Evolutionary conservation across 2,113 vertebrate genomes (phyloP), one percentile per base, ranked within the genome.

Genomic region (Empidonax traillii): DNA sequence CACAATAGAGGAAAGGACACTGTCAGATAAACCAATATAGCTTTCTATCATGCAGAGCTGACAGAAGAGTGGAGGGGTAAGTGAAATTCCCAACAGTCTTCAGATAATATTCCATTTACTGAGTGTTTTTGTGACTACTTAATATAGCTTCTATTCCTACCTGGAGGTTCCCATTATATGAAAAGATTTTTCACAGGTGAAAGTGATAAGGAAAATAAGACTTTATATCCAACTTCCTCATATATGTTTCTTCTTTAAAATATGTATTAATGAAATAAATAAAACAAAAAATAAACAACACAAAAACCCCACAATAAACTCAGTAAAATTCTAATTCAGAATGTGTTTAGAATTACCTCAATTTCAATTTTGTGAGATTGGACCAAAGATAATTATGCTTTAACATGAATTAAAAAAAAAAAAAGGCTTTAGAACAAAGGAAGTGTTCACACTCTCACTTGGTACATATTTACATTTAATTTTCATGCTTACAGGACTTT

Each of bases 381-480:
- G 67, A 65, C 10, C 37, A 91, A 87, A 94, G 55, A 94, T 89
- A 87, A 92, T 56, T 77, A 19, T 33, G 15, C 39, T 59, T 92
- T 96, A 94, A 92, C 21, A 55, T 52, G 7, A 85, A 56, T 56
- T 55, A 17, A 30, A 30, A 21, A 96, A 61, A 90, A 51, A 39
- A 28, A 39, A 41, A 31, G 4, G 15, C 12, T 76, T 96, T 77
- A 94, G 87, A 95, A 95, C 87, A 90, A 84, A 90, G 9, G 35
- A 88, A 18, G 4, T 68, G 65, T 73, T 67, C 39, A 52, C 69
- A 68, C 23, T 84, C 37, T 75, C 41, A 49, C 31, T 94, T 87
- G 62, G 82, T 94, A 93, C 75, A 94, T 96, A 97, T 96, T 98
- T 95, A 96, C 79, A 89, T 94, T 97, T 96, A 67, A 95, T 96